Conservation (phyloP, 1,140 invertebrate species). For the Bicyclus anynana region DNA sequence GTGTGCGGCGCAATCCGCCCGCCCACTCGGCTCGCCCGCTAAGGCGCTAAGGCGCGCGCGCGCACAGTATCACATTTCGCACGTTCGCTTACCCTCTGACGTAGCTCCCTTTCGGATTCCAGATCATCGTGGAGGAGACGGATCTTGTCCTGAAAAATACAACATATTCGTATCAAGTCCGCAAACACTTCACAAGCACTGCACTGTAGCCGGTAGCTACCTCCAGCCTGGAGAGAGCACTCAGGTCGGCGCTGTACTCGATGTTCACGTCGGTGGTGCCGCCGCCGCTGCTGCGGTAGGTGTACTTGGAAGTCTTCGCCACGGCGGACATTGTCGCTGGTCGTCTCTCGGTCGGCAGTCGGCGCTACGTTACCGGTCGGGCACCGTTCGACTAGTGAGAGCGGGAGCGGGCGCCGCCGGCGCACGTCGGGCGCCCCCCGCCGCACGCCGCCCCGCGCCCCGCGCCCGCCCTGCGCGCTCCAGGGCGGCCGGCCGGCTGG, state of each 20-base stretch:
- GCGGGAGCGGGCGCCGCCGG: conserved; percentile 58
- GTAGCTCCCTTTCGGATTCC: conserved; percentile 96
- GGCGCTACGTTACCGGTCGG: conserved; percentile 76
- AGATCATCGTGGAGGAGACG: conserved; percentile 97
- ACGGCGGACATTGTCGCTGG: conserved; percentile 84
- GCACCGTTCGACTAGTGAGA: conserved; percentile 76
- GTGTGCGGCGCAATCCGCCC: conserved; percentile 52
- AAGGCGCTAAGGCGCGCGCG: conserved; percentile 60
- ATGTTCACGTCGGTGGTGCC: conserved; percentile 93
- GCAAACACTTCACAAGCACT: conserved; percentile 71
- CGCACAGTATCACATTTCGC: conserved; percentile 69
- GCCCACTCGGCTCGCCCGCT: conserved; percentile 63
- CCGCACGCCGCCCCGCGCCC: conserved; percentile 23
- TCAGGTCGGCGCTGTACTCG: conserved; percentile 94
- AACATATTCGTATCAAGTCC: conserved; percentile 66
- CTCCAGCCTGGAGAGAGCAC: conserved; percentile 94
- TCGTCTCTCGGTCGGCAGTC: conserved; percentile 73
- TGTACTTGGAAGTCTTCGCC: conserved; percentile 92
- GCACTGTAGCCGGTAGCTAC: conserved; percentile 80
- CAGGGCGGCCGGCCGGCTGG: conserved; percentile 67
- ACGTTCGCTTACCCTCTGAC: conserved; percentile 91
- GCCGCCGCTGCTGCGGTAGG: conserved; percentile 89
- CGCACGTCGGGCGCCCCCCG: conserved; percentile 34
- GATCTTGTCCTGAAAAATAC: conserved; percentile 94
- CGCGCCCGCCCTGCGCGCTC: conserved; percentile 36